Evolutionary conservation across 1,140 invertebrate species (phyloP).

Genomic region (Pogonognathellus flavescens): DNA sequence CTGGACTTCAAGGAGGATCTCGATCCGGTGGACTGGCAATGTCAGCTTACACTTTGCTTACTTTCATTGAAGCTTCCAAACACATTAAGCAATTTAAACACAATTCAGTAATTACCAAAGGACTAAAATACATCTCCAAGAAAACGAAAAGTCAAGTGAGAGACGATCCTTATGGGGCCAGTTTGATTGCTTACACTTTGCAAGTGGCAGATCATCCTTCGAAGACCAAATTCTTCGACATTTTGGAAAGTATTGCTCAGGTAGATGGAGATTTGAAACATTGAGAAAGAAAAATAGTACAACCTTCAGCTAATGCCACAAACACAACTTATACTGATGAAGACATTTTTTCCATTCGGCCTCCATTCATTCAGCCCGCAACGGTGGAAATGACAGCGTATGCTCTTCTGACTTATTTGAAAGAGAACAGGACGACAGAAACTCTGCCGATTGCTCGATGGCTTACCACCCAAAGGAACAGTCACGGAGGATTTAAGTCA

Average conservation of each 20-base stretch:
- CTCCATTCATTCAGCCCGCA: conserved; percentile 78
- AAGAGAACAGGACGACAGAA: conserved; percentile 77
- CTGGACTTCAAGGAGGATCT: conserved; percentile 51
- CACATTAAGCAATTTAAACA: too few species aligned
- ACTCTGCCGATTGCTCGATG: conserved; percentile 85
- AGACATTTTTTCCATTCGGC: too few species aligned
- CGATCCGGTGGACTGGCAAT: conserved; percentile 9
- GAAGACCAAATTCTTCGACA: neutral
- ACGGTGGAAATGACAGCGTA: conserved; percentile 92
- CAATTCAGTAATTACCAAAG: too few species aligned
- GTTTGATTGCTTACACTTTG: conserved; percentile 73
- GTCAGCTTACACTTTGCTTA: conserved; percentile 37
- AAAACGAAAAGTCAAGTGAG: too few species aligned
- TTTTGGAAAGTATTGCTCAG: conserved; percentile 66
- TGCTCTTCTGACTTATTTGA: conserved; percentile 79
- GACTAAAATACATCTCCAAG: too few species aligned
- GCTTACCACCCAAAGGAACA: conserved; percentile 85
- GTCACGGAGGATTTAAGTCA: conserved; percentile 86
- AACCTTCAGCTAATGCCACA: neutral
- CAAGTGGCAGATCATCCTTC: conserved; percentile 70
- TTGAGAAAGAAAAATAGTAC: conserved; percentile 71
- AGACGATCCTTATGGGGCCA: conserved; percentile 75
- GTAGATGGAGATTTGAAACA: conserved; percentile 75
- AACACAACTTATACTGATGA: too few species aligned
- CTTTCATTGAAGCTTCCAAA: conserved; percentile 46